These are phyloP conservation scores for Oriolus oriolus DNA, from an alignment of 2,113 vertebrate species.

Conservation along the genomic window DNA sequence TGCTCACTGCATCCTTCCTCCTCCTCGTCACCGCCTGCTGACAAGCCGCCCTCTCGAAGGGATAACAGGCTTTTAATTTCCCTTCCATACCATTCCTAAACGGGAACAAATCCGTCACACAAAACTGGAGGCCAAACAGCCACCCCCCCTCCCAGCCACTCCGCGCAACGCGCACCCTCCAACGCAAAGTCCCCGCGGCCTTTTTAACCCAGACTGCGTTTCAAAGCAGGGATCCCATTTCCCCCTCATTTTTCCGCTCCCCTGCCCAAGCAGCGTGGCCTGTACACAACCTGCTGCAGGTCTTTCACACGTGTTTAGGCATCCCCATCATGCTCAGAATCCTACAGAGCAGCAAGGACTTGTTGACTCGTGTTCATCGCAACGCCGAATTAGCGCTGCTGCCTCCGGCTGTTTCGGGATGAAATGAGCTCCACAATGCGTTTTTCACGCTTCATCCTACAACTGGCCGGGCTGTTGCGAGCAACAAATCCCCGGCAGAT, in stretches of 20 bases:
- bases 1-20: constrained; percentile 37
- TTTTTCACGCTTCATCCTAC: not conserved
- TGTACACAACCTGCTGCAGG: not conserved
- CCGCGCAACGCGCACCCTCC: not conserved
- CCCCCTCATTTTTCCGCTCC: not conserved
- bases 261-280: not conserved
- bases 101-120: constrained; percentile 34
- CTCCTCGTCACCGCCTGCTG: not conserved
- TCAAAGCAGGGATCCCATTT: not conserved
- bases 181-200: not conserved
- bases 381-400: not conserved
- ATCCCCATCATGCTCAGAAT: not conserved
- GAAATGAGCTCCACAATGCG: not conserved
- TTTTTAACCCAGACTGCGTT: not conserved
- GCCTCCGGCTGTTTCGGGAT: not conserved
- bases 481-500: not conserved
- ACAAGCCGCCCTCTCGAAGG: constrained; percentile 41
- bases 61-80: constrained; percentile 68
- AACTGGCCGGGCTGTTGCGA: not conserved
- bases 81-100: constrained; percentile 73
- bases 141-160: not conserved
- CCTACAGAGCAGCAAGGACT: not conserved
- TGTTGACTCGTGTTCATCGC: not conserved
- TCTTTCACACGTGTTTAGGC: not conserved
- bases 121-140: not conserved